Conservation (phyloP, 2,113 vertebrate species). For the Steatornis caripensis region DNA sequence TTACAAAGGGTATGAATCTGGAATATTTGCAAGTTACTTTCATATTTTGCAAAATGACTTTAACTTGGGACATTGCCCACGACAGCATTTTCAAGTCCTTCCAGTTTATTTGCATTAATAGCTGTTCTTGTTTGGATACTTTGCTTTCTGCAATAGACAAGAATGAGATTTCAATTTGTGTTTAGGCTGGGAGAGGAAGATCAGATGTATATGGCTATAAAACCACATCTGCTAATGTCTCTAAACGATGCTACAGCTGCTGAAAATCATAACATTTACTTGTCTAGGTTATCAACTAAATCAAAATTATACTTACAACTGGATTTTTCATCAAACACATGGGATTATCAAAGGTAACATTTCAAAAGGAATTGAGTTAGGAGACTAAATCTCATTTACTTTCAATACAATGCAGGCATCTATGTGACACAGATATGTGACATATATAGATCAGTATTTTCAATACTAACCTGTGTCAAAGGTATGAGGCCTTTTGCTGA, state of each 20-base stretch:
- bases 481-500: neutral
- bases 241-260: constrained; percentile 4
- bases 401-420: neutral
- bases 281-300: constrained; percentile 28
- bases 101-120: neutral
- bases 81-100: neutral
- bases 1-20: neutral
- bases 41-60: neutral
- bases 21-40: neutral
- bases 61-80: neutral
- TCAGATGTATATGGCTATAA: constrained; percentile 22
- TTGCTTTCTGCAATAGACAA: neutral
- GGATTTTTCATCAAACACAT: constrained; percentile 41
- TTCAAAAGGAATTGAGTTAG: constrained; percentile 53
- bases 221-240: constrained; percentile 20
- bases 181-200: neutral
- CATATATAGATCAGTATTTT: neutral
- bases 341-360: constrained; percentile 43
- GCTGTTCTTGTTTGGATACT: neutral
- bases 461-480: neutral
- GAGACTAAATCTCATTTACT: constrained; percentile 47
- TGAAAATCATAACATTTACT: constrained; percentile 39
- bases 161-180: neutral
- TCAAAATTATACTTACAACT: constrained; percentile 46
- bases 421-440: constrained; percentile 20